Evolutionary conservation across 2,888 invertebrate genomes (phyloP).

Genomic region (Clunio marinus): DNA sequence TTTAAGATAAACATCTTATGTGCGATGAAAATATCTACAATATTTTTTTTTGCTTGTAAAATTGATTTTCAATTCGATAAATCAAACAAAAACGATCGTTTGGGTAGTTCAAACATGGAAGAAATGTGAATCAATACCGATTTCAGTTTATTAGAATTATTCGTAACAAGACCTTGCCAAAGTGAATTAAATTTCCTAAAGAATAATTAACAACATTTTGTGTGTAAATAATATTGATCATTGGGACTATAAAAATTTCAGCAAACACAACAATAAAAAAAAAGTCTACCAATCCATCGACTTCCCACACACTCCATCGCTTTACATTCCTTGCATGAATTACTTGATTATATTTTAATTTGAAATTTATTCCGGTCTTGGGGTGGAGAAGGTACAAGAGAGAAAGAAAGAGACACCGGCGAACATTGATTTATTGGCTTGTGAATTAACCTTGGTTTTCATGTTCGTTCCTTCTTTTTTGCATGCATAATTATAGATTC

Average conservation of each 20-base stretch:
- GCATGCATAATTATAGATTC: conserved; percentile 61
- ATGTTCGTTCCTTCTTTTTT: conserved; percentile 5
- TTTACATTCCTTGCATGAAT: conserved; percentile 5
- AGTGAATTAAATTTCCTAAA: no score
- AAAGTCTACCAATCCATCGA: conserved; percentile 6
- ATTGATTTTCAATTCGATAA: conserved; percentile 19
- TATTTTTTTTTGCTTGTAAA: conserved; percentile 12
- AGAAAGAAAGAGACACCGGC: no score
- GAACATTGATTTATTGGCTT: not conserved
- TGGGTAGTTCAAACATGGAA: not conserved
- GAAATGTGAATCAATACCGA: conserved; percentile 2
- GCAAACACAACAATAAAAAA: not conserved
- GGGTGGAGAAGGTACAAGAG: no score
- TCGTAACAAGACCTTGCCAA: no score
- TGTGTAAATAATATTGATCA: not conserved
- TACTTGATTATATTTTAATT: conserved; percentile 14
- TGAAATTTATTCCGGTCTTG: conserved; percentile 23
- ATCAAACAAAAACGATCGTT: not conserved
- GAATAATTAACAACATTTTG: no score
- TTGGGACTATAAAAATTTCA: not conserved
- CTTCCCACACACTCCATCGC: conserved; percentile 10
- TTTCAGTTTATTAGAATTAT: no score
- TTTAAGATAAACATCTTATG: not conserved
- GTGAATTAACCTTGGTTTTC: not conserved
- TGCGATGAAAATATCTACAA: not conserved